Base-by-base conservation (phyloP, 2,888 invertebrate species). In the Agonopterix subpropinquella region DNA sequence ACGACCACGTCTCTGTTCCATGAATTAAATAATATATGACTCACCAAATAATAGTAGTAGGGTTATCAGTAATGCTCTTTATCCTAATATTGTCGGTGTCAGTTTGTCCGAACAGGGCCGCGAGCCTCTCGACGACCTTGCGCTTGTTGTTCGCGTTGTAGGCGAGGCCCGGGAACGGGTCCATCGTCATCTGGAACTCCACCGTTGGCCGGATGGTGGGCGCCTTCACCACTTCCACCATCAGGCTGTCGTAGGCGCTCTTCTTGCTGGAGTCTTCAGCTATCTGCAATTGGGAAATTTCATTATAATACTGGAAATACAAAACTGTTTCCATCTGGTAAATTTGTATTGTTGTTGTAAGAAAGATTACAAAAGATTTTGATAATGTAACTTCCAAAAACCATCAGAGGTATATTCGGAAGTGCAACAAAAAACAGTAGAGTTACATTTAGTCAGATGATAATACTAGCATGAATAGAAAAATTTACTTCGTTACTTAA, bases 111-210 rank as follows among this genome's bases (percentile, higher is more conserved):
- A 96, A 96, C 9, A 97, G 70, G 13, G 91, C 89, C 0, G 94
- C 91, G 15, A 98, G 73, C 57, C 94, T 95, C 69, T 96, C 95
- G 11, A 97, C 91, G 57, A 97, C 94, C 62, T 93, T 94, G 36
- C 95, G 90, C 67, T 96, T 95, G 71, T 92, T 90, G 35, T 87
- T 81, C 0, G 96, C 92, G 48, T 93, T 93, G 65, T 92, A 91
- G 0, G 90, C 90, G 56, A 96, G 93, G 37, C 90, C 89, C 8
- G 93, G 91, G 71, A 92, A 92, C 0, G 92, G 90, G 44, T 92
- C 93, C 67, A 97, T 82, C 0, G 92, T 93, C 89, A 96, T 93
- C 57, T 93, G 93, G 79, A 96, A 96, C 70, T 95, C 94, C 0
- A 95, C 92, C 13, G 92, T 93, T 49, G 93, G 95, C 0, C 90